Evolutionary conservation across 2,797 vertebrate genomes (phyloP), one percentile per base, ranked within the genome.

Genomic region (Hirundo rustica): DNA sequence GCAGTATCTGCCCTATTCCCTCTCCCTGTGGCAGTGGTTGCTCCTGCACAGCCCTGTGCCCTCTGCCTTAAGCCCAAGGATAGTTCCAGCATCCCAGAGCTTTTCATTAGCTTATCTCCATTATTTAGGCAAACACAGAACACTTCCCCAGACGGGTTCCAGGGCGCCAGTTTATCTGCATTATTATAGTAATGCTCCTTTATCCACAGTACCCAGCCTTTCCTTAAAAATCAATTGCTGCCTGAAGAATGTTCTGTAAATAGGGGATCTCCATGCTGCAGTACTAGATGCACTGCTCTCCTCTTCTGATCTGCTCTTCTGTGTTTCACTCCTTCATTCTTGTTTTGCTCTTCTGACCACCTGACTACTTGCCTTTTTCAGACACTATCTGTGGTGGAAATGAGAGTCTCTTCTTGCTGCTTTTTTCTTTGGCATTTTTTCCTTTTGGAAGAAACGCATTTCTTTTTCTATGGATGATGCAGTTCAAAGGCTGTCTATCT

Each of bases 111-210:
- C 81, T 92, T 87, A 93, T 93, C 80, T 92, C 67, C 45, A 38
- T 88, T 85, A 77, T 82, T 93, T 83, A 89, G 88, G 85, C 88
- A 95, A 96, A 93, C 38, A 51, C 88, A 94, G 92, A 84, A 81
- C 86, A 77, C 57, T 96, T 95, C 80, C 86, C 79, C 88, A 96
- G 96, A 88, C 82, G 55, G 80, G 54, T 81, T 91, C 65, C 88
- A 91, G 91, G 97, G 91, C 71, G 45, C 95, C 95, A 90, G 85
- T 86, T 96, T 97, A 97, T 97, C 96, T 94, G 72, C 66, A 51
- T 85, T 96, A 90, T 94, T 78, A 48, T 47, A 96, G 93, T 92
- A 93, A 91, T 57, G 75, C 88, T 75, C 50, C 62, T 94, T 92
- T 96, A 93, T 84, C 87, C 89, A 92, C 65, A 71, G 84, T 53